Base-by-base conservation (phyloP, 2,888 invertebrate species). In the Sesia apiformis region DNA sequence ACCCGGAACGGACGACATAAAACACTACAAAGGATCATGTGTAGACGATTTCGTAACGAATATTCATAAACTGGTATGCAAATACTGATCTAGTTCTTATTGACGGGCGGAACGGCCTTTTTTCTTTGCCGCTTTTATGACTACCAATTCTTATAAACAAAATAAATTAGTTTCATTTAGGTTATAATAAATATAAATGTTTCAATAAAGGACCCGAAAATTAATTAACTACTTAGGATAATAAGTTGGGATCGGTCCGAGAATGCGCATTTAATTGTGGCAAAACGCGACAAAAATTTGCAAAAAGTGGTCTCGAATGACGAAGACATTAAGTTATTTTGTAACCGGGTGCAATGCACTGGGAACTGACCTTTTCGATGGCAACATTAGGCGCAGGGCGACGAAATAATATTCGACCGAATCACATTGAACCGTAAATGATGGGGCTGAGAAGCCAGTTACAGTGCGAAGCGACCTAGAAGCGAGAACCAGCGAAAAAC, bases 191-290 rank as follows among this genome's bases (percentile, higher is more conserved):
- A 68, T 58, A 72, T 66, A 75, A 74, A 74, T 66, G 57, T 61
- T 58, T 64, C 64, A 66, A 72, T 76, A 79, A 81, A 76, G 72
- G 74, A 74, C 72, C 66, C 71, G 71, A 70, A 79, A 80, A 84
- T 80, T 82, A 84, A 87, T 87, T 81, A 80, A 72, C 76, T 75
- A 70, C 78, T 80, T 83, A 85, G 78, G 78, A 71, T 81, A 83
- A 85, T 80, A 77, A 69, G 74, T 75, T 74, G 72, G 69, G 75
- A 70, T 69, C 67, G 71, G 65, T 59, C 69, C 69, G 72, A 72
- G 78, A 77, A 78, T 77, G 73, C 70, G 67, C 69, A 74, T 80
- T 79, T 81, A 77, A 81, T 80, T 80, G 78, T 81, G 72, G 67
- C 72, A 77, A 82, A 80, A 79, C 69, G 69, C 63, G 57, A 72